These are phyloP conservation scores for Bothrops alternatus DNA, from an alignment of 2,797 vertebrate species.

Conservation along the genomic window DNA sequence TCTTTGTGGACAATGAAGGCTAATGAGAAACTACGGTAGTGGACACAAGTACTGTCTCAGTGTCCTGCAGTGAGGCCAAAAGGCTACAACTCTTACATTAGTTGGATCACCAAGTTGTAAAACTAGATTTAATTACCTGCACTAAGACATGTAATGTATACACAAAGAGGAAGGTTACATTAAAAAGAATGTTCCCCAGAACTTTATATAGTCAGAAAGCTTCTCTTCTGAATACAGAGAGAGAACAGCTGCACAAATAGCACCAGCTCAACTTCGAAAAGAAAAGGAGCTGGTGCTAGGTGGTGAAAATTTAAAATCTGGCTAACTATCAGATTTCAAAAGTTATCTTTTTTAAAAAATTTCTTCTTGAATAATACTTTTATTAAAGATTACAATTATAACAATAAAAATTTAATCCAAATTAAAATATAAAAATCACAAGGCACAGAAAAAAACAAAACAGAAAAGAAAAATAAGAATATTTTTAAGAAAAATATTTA, in stretches of 20 bases:
- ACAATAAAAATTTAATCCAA: neutral
- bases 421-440: neutral
- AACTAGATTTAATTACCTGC: neutral
- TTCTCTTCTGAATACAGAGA: neutral
- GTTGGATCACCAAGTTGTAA: neutral
- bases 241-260: neutral
- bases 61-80: neutral
- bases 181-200: neutral
- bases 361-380: neutral
- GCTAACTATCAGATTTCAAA: neutral
- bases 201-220: neutral
- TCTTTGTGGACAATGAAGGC: neutral
- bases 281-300: neutral
- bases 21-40: neutral
- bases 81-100: neutral
- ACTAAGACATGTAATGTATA: neutral
- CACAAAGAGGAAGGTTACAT: neutral
- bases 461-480: neutral
- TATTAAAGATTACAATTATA: neutral
- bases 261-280: neutral
- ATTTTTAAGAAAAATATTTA: neutral
- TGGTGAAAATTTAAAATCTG: neutral
- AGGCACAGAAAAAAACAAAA: neutral
- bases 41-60: neutral
- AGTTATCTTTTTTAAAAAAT: neutral